Percentiles rank a stretch among this genome's conserved stretches.
Conservation (phyloP, 2,113 vertebrate genomes). For the Pedetes capensis region DNA sequence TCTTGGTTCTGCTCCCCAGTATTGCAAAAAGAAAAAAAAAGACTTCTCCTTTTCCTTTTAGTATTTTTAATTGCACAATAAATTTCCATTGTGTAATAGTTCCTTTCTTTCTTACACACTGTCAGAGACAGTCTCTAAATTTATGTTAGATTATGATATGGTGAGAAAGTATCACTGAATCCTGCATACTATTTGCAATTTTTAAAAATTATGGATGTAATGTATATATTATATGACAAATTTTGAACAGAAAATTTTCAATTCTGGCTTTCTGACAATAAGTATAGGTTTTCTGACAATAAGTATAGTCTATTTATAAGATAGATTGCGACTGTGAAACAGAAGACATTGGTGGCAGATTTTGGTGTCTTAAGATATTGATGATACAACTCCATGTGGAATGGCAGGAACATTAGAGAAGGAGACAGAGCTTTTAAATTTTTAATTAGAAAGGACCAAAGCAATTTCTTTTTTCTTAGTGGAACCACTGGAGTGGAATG, state of each 20-base stretch:
- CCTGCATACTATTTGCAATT: neutral
- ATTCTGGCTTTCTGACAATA: slow-evolving; percentile 38
- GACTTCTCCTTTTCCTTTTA: neutral
- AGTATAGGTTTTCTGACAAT: slow-evolving; percentile 53
- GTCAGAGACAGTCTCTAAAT: neutral
- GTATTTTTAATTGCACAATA: neutral
- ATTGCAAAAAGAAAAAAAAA: no score
- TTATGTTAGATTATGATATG: neutral
- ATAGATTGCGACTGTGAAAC: slow-evolving; percentile 36
- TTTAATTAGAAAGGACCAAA: slow-evolving; percentile 42
- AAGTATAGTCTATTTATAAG: slow-evolving; percentile 42
- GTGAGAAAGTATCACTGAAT: slow-evolving; percentile 2
- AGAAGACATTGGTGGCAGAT: slow-evolving; percentile 55
- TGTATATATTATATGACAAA: neutral
- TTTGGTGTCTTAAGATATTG: slow-evolving; percentile 36
- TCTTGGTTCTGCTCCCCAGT: no score
- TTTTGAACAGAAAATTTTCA: slow-evolving; percentile 31
- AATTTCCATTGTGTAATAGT: neutral
- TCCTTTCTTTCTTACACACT: neutral
- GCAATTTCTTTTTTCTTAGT: slow-evolving; percentile 47
- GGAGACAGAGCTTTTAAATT: slow-evolving; percentile 46
- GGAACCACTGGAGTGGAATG: neutral
- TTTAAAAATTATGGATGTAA: neutral
- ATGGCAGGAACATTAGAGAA: slow-evolving; percentile 50
- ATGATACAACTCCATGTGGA: slow-evolving; percentile 34